These are phyloP conservation scores for Balaenoptera acutorostrata DNA, from an alignment of 2,113 vertebrate genomes.

Conservation along the genomic window DNA sequence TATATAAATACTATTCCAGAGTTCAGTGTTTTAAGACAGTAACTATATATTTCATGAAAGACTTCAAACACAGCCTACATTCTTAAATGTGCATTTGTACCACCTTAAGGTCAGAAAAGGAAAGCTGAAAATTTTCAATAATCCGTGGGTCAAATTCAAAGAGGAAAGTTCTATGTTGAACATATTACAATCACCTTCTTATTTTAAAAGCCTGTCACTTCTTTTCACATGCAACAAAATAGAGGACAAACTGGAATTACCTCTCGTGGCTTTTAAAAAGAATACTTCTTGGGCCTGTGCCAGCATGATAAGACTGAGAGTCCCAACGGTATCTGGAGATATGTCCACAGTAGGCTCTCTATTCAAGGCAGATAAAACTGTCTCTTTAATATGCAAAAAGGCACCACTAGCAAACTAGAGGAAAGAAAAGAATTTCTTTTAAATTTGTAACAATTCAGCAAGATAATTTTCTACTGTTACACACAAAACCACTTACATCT, in stretches of 20 bases:
- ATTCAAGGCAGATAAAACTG: slow-evolving; percentile 93
- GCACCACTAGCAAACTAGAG: slow-evolving; percentile 94
- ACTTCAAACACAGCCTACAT: neutral
- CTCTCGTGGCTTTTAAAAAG: slow-evolving; percentile 97
- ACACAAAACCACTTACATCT: slow-evolving; percentile 1
- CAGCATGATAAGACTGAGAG: slow-evolving; percentile 96
- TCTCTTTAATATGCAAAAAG: slow-evolving; percentile 98
- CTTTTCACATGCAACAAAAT: slow-evolving; percentile 20
- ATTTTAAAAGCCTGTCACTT: slow-evolving; percentile 25
- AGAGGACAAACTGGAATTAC: slow-evolving; percentile 77
- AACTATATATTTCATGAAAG: neutral
- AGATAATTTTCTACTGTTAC: slow-evolving; percentile 24
- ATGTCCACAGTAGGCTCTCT: slow-evolving; percentile 98
- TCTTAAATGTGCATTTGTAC: neutral
- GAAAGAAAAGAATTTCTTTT: neutral
- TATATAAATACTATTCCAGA: neutral
- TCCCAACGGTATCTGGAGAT: slow-evolving; percentile 94
- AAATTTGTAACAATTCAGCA: neutral
- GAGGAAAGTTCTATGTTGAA: neutral
- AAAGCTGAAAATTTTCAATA: neutral
- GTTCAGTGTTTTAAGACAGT: neutral
- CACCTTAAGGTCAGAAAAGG: neutral
- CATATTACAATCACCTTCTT: neutral
- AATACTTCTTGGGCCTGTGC: slow-evolving; percentile 99
- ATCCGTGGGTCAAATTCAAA: neutral